Conservation (phyloP, 1,140 invertebrate species). For the Heliconius hewitsoni region DNA sequence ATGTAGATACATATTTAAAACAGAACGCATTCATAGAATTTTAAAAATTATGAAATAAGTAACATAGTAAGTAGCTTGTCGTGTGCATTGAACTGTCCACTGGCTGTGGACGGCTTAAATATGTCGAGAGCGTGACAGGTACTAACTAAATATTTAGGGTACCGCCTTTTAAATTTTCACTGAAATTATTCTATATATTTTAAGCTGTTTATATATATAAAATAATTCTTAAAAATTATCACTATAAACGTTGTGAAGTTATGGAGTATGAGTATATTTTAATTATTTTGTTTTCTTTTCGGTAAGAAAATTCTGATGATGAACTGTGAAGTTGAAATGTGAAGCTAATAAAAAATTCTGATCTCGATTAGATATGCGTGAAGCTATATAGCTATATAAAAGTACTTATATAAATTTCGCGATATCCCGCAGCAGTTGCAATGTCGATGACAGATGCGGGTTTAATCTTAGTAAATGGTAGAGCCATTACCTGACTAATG, state of each 20-base stretch:
- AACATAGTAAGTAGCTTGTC: not conserved
- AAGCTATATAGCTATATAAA: not conserved
- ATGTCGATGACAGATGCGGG: not conserved
- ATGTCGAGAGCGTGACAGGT: constrained; percentile 3
- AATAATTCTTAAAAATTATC: too few relatives aligned
- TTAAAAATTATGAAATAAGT: not conserved
- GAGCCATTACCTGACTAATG: too few relatives aligned
- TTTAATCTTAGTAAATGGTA: too few relatives aligned
- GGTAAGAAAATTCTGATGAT: too few relatives aligned
- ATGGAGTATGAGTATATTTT: too few relatives aligned
- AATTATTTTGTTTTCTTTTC: too few relatives aligned
- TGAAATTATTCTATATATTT: not conserved
- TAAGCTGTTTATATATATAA: not conserved
- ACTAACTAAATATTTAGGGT: not conserved
- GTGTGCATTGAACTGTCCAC: constrained; percentile 4
- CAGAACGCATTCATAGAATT: not conserved
- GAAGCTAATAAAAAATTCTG: too few relatives aligned
- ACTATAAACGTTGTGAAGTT: too few relatives aligned
- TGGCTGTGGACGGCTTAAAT: not conserved
- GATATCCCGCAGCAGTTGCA: not conserved
- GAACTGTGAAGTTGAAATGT: too few relatives aligned
- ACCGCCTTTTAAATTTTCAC: not conserved
- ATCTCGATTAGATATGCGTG: too few relatives aligned
- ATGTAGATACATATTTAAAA: not conserved
- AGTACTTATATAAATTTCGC: too few relatives aligned